These are phyloP conservation scores for Scaptomyza pallida DNA, from an alignment of 1,140 invertebrate genomes.

Conservation along the genomic window DNA sequence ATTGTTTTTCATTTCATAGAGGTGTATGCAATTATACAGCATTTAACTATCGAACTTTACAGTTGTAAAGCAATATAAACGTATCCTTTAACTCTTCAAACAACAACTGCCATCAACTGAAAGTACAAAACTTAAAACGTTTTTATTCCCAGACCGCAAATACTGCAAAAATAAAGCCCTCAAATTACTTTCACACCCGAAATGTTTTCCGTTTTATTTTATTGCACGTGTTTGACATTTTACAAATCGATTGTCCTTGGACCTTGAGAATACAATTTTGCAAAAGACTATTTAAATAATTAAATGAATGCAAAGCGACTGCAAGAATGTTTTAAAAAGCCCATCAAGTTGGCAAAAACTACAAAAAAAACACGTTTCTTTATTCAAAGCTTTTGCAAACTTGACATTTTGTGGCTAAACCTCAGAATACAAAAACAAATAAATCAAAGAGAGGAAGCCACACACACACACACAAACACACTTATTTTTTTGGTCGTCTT, in stretches of 20 bases:
- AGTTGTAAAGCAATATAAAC: not conserved
- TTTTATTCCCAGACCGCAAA: not conserved
- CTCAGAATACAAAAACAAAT: slow-evolving; percentile 41
- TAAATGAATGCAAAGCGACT: slow-evolving; percentile 25
- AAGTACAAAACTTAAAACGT: not conserved
- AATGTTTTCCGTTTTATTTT: not conserved
- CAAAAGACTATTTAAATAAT: slow-evolving; percentile 40
- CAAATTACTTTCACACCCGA: not conserved
- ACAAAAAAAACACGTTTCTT: not conserved
- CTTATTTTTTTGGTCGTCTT: slow-evolving; percentile 22
- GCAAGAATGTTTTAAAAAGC: slow-evolving; percentile 21
- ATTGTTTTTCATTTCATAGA: slow-evolving; percentile 6
- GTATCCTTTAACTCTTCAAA: not conserved
- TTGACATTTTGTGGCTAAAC: slow-evolving; percentile 43
- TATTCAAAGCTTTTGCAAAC: slow-evolving; percentile 10
- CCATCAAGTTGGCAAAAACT: slow-evolving; percentile 11
- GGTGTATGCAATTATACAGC: not conserved
- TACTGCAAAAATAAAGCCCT: not conserved
- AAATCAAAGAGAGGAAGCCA: slow-evolving; percentile 20
- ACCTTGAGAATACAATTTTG: slow-evolving; percentile 40
- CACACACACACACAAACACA: slow-evolving; percentile 10
- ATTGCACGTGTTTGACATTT: slow-evolving; percentile 9
- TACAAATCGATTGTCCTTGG: slow-evolving; percentile 32
- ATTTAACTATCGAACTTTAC: not conserved
- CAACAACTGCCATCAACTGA: not conserved